Percentiles rank a stretch among this genome's conserved stretches.
These are phyloP conservation scores for Falcunculus frontatus DNA, from an alignment of 2,113 vertebrate species.

Conservation along the genomic window DNA sequence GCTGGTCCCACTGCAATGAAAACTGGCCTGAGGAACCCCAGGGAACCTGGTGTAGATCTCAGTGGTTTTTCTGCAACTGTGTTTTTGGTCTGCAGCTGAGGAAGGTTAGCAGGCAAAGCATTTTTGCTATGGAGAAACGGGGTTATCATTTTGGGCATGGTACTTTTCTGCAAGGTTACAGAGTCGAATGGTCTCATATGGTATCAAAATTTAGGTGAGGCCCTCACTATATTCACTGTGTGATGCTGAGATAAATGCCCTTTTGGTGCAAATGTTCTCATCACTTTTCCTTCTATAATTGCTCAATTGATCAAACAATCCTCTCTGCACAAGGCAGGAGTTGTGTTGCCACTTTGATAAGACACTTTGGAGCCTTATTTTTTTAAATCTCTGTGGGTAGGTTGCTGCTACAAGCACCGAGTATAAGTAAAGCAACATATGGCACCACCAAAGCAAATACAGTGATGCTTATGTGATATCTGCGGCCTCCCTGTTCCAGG, in stretches of 20 bases:
- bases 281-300: background rate
- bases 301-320: background rate
- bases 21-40: background rate
- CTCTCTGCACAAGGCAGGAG: background rate
- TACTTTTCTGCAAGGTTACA: background rate
- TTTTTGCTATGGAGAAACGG: background rate
- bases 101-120: background rate
- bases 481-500: background rate
- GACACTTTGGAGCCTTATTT: background rate
- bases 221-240: background rate
- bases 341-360: background rate
- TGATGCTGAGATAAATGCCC: background rate
- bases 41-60: background rate
- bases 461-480: background rate
- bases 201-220: background rate
- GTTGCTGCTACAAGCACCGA: background rate
- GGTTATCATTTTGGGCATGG: background rate
- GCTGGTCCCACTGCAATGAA: background rate
- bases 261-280: background rate
- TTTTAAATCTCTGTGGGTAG: background rate
- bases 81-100: background rate
- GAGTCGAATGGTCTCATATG: rapidly evolving
- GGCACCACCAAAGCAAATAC: background rate
- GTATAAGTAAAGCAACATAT: background rate
- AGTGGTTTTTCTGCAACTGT: background rate